Evolutionary conservation across 2,113 vertebrate species (phyloP).

Genomic region (Lepisosteus oculatus): DNA sequence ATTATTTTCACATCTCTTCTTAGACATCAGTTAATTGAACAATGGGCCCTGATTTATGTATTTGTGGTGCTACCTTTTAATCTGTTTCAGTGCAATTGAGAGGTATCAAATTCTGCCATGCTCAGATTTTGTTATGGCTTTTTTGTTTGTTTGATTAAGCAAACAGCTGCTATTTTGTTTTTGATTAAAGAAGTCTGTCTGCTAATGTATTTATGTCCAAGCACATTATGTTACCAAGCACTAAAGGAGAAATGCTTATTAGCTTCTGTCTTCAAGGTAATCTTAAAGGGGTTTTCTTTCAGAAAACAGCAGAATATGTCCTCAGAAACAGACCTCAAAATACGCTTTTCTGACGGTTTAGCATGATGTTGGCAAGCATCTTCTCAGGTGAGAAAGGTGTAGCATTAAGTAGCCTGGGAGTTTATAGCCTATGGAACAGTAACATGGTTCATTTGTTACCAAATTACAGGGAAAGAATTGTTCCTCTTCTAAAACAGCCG

Average conservation of each 20-base stretch:
- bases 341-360: neutral
- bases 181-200: neutral
- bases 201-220: neutral
- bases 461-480: conserved; percentile 35
- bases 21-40: neutral
- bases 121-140: conserved; percentile 1
- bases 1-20: no score
- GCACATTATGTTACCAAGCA: neutral
- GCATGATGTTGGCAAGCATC: conserved; percentile 20
- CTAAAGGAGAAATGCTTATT: neutral
- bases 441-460: conserved; percentile 37
- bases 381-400: conserved; percentile 27
- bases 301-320: no score
- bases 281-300: conserved; percentile 14
- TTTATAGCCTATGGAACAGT: conserved; percentile 34
- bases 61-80: neutral
- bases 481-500: conserved; percentile 10
- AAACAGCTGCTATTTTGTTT: conserved; percentile 10
- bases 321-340: no score
- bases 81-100: neutral
- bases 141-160: conserved; percentile 7
- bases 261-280: conserved; percentile 22
- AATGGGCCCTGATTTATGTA: neutral
- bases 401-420: conserved; percentile 31
- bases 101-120: neutral